These are phyloP conservation scores for Drosophila infuscata DNA, from an alignment of 2,888 invertebrate genomes.

Conservation along the genomic window DNA sequence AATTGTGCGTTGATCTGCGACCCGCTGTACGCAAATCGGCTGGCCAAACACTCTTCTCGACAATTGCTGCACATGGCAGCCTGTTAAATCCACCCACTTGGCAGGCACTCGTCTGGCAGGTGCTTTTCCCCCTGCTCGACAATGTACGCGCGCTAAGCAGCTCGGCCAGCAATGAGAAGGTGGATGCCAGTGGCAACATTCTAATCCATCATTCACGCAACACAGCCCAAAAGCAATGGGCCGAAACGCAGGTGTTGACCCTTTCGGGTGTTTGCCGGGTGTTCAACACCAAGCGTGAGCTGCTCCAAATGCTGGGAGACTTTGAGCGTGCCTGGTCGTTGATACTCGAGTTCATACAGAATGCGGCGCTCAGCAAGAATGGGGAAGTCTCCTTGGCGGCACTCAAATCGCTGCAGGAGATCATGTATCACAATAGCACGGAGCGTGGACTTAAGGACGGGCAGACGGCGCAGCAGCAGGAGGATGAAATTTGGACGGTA, in stretches of 20 bases:
- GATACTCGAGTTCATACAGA: slow-evolving; percentile 96
- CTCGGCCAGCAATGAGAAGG: slow-evolving; percentile 89
- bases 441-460: slow-evolving; percentile 82
- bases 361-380: slow-evolving; percentile 95
- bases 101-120: slow-evolving; percentile 97
- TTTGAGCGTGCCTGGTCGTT: slow-evolving; percentile 97
- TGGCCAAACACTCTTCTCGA: slow-evolving; percentile 98
- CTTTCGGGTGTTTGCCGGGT: slow-evolving; percentile 96
- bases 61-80: slow-evolving; percentile 97
- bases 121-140: slow-evolving; percentile 96
- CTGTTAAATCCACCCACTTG: slow-evolving; percentile 95
- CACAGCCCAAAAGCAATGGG: slow-evolving; percentile 99
- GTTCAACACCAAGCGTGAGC: slow-evolving; percentile 95
- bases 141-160: slow-evolving; percentile 91
- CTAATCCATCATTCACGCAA: slow-evolving; percentile 99
- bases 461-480: slow-evolving; percentile 74
- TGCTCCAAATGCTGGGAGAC: slow-evolving; percentile 94
- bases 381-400: slow-evolving; percentile 98
- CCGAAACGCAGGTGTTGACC: slow-evolving; percentile 97
- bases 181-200: slow-evolving; percentile 96
- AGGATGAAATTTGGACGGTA: slow-evolving; percentile 90
- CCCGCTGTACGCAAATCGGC: slow-evolving; percentile 99
- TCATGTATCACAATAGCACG: slow-evolving; percentile 89
- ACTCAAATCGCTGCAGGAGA: slow-evolving; percentile 98
- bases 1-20: slow-evolving; percentile 96